Evolutionary conservation across 2,113 vertebrate genomes (phyloP), one percentile per base, ranked within the genome.

Genomic region (Otolemur garnettii): DNA sequence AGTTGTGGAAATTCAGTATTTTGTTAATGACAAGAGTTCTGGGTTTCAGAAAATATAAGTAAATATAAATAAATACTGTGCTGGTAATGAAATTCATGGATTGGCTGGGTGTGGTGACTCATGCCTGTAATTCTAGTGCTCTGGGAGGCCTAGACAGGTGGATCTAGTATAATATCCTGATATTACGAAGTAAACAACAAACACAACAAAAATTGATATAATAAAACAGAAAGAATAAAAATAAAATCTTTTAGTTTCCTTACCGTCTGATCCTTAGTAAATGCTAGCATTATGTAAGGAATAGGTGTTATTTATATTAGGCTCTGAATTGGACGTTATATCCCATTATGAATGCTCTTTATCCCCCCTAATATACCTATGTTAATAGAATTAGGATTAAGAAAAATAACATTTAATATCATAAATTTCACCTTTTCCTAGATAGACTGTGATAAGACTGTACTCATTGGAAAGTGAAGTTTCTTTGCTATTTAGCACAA

Each of bases 321-420:
- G 1, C 26, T 94, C 33, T 26, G 66, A 77, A 69, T n/a, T 64
- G 24, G 33, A 69, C 71, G 15, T n/a, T 62, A 22, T 87, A 77
- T 77, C 5, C 18, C 13, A 28, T 66, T 79, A 24, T 18, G 35
- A 2, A 57, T 24, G 42, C 15, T 92, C 38, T 64, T 74, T 50
- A 22, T 18, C 7, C 30, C 22, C 10, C 57, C 12, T 38, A 55
- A 57, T 2, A 38, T 87, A 50, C n/a, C 30, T 80, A 22, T 38
- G 83, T 87, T 89, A 87, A 55, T 74, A 79, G 13, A 91, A 79
- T 94, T 18, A 87, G 21, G n/a, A 11, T 86, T 78, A 74, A 85
- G 26, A 84, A 90, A 92, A 92, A 62, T 13, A 62, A 78, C 4
- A 79, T 64, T 90, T 64, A 72, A 42, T 42, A 79, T 59, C 45